phyloP scores from a whole-genome alignment of 2,113 vertebrate genomes.

The Eubucco bourcierii region DNA sequence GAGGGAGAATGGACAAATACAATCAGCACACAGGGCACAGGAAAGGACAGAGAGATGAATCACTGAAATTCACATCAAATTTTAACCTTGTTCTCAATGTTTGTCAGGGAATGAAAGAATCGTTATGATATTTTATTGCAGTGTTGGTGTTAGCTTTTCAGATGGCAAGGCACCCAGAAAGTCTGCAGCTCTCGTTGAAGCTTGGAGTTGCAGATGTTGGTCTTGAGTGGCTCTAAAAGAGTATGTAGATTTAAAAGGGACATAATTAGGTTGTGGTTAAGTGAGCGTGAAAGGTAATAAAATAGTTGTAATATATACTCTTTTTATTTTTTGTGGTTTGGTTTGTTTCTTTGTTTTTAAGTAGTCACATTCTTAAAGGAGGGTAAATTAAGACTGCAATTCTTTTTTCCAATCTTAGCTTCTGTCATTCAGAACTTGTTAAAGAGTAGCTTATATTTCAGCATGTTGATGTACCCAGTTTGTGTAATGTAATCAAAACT shows the following conservation, averaged over 20 bases:
- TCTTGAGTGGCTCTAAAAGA: neutral
- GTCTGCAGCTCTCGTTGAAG: neutral
- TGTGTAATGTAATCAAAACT: neutral
- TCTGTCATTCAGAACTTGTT: neutral
- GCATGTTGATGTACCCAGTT: neutral
- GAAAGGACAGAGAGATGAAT: slow-evolving; percentile 40
- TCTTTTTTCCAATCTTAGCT: neutral
- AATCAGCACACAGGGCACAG: neutral
- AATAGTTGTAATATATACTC: neutral
- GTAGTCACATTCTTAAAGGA: neutral
- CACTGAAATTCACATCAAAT: slow-evolving; percentile 3
- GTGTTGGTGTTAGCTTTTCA: neutral
- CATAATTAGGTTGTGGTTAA: neutral
- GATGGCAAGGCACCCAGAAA: neutral
- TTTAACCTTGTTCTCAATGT: neutral
- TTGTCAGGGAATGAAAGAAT: slow-evolving; percentile 16
- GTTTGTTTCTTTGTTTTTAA: neutral
- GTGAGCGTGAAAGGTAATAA: neutral
- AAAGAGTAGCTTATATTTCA: neutral
- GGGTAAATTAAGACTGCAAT: neutral
- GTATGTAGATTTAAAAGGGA: neutral
- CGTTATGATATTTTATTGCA: neutral
- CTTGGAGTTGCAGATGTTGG: neutral
- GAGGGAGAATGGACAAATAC: neutral
- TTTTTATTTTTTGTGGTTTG: neutral